Conservation (phyloP, 1,140 invertebrate species). For the Sesamia nonagrioides region DNA sequence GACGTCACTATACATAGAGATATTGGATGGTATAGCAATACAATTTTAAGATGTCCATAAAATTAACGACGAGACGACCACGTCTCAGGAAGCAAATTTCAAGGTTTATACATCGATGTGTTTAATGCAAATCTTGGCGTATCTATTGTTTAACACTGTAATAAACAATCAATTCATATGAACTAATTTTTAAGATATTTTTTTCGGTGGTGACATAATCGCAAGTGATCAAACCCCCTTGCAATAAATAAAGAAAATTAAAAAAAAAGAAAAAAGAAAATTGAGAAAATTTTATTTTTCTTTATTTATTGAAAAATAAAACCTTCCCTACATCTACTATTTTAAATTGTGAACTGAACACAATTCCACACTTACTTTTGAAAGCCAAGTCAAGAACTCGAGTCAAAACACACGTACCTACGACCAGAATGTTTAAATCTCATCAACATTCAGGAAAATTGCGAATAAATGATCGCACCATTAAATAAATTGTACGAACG, state of each 20-base stretch:
- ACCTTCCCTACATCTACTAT: too few species aligned
- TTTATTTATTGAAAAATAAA: too few species aligned
- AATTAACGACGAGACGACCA: background rate
- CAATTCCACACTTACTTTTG: too few species aligned
- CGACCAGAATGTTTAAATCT: background rate
- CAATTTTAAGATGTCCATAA: conserved; percentile 33
- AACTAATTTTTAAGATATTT: background rate
- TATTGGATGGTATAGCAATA: conserved; percentile 7
- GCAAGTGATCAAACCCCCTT: too few species aligned
- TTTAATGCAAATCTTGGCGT: conserved; percentile 17
- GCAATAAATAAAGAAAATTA: too few species aligned
- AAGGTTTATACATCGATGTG: conserved; percentile 26
- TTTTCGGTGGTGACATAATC: too few species aligned
- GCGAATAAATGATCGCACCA: background rate
- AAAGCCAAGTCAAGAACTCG: too few species aligned
- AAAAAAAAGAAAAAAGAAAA: too few species aligned
- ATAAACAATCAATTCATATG: background rate
- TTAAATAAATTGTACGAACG: too few species aligned
- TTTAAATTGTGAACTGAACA: too few species aligned
- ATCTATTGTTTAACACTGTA: background rate
- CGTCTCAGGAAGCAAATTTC: conserved; percentile 31
- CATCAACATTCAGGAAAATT: background rate
- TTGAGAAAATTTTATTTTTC: too few species aligned
- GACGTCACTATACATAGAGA: conserved; percentile 5
- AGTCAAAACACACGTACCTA: background rate